A percentile compares a stretch with the other conserved stretches of the same genome.
These are phyloP conservation scores for Drosophila lutescens DNA, from an alignment of 2,888 invertebrate species.

Conservation along the genomic window DNA sequence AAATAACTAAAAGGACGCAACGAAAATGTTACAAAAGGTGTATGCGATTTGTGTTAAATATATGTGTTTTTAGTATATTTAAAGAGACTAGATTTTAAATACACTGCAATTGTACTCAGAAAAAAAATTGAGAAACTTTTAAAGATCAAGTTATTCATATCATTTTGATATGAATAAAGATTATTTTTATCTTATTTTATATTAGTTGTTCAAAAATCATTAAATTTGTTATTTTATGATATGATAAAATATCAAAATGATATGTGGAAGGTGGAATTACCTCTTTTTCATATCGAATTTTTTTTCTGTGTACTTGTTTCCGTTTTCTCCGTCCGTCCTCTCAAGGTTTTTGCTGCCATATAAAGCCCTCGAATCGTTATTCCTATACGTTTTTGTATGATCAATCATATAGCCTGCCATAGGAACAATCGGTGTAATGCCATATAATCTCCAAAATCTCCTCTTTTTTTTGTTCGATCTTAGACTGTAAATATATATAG, in stretches of 20 bases:
- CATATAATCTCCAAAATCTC: slow-evolving; percentile 22
- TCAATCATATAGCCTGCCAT: slow-evolving; percentile 28
- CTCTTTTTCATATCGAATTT: too few species aligned
- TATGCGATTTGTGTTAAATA: slow-evolving; percentile 19
- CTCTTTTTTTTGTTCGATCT: slow-evolving; percentile 3
- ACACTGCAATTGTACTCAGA: slow-evolving; percentile 4
- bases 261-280: too few species aligned
- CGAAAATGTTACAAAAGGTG: slow-evolving; percentile 5
- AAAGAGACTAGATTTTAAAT: slow-evolving; percentile 1
- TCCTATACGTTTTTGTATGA: slow-evolving; percentile 19
- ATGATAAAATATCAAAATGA: too few species aligned
- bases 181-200: too few species aligned
- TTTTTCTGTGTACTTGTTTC: too few species aligned
- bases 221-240: too few species aligned
- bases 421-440: slow-evolving; percentile 24
- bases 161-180: too few species aligned
- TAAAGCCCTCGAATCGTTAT: slow-evolving; percentile 23
- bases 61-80: slow-evolving; percentile 21
- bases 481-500: slow-evolving; percentile 12
- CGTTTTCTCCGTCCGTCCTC: slow-evolving; percentile 12
- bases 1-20: slow-evolving; percentile 10
- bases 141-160: too few species aligned
- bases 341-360: slow-evolving; percentile 26
- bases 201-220: too few species aligned
- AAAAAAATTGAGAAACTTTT: too few species aligned